Base-by-base conservation (phyloP, 1,140 invertebrate genomes). In the Drosophila melanica region DNA sequence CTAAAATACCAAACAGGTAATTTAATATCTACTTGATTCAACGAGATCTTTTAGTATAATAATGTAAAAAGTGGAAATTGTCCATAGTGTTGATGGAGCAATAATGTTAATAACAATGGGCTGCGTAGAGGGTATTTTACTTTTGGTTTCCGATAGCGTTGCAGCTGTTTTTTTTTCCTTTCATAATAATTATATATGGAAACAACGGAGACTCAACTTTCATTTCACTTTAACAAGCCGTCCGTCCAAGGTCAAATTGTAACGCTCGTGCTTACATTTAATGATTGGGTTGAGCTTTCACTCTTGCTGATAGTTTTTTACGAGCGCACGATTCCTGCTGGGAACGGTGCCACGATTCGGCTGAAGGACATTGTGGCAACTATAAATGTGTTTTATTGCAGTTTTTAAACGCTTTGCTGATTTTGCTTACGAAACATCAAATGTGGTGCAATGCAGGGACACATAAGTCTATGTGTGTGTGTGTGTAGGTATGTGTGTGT, bases 321-420 rank as follows among this genome's bases (percentile, higher is more conserved):
- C 55, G 41, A 67, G 63, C 55, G 8, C 12, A 33, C 44, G 55
- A 41, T 60, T 68, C 48, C 81, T 55, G 64, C 59, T 44, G 57
- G 69, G 51, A 68, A 30, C 37, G 62, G 23, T 59, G 30, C 27
- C 50, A 44, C 20, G 48, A 45, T 77, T 64, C 51, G 30, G 18
- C 58, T 77, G 66, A 85, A 85, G 81, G 78, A 81, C 82, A 86
- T 79, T 75, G 75, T 86, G 68, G 70, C 70, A 87, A 76, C 66
- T 87, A 82, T 86, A 87, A 86, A 87, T 86, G 79, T 80, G 39
- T 73, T 86, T 86, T 86, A 86, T 86, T 86, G 82, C 82, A 79
- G 75, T 86, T 86, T 86, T 87, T 86, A 87, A 86, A 86, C 82
- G 82, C 82, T 81, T 86, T 86, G 82, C 82, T 86, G 82, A 86